Percentiles rank a stretch among this genome's conserved stretches.
These are phyloP conservation scores for Aphaenogaster ashmeadi DNA, from an alignment of 1,140 invertebrate genomes.

Conservation along the genomic window DNA sequence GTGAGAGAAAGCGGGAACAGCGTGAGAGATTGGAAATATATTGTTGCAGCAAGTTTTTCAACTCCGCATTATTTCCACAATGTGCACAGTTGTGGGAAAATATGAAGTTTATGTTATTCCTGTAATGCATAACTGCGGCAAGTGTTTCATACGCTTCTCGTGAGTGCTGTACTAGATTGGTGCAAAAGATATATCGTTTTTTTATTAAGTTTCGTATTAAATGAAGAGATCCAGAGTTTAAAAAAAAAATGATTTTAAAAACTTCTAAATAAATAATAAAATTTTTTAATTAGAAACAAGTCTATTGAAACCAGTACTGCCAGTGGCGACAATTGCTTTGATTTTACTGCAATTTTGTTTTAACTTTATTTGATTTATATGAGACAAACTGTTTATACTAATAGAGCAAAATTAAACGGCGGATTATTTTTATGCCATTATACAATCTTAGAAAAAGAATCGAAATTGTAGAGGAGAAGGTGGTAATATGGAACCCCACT, in stretches of 20 bases:
- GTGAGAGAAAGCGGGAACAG: conserved; percentile 3
- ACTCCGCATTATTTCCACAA: conserved; percentile 19
- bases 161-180: background rate
- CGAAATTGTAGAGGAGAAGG: too few relatives aligned
- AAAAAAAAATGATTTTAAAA: background rate
- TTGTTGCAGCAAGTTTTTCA: conserved; percentile 26
- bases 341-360: conserved; percentile 5
- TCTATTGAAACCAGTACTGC: background rate
- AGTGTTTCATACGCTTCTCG: background rate
- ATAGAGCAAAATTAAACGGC: background rate
- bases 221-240: background rate
- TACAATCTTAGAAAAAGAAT: background rate
- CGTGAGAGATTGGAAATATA: conserved; percentile 13
- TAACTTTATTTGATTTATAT: background rate
- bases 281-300: background rate
- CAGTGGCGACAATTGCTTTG: background rate
- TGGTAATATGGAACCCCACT: too few relatives aligned
- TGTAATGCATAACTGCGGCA: background rate
- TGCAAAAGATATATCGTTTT: background rate
- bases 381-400: background rate
- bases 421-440: conserved; percentile 8
- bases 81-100: background rate
- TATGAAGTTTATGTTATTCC: conserved; percentile 9
- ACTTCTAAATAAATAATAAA: conserved; percentile 1
- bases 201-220: background rate